Base-by-base conservation (phyloP, 2,113 vertebrate genomes). In the Symphodus melops region DNA sequence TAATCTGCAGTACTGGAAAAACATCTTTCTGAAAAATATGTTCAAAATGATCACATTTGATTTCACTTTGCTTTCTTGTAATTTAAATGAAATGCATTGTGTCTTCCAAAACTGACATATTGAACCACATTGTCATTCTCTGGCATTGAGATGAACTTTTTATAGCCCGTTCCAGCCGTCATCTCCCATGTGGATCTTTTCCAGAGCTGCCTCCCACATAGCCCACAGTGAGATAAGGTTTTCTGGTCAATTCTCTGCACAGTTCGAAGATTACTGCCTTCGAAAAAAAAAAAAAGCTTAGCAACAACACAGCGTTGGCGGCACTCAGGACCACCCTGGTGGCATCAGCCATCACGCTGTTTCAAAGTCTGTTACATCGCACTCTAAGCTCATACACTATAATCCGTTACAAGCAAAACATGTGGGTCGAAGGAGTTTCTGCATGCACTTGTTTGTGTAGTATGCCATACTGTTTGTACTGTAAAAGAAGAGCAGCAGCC, bases 341-440 rank as follows among this genome's bases (percentile, higher is more conserved):
- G 67, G 72, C 65, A 39, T 41, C n/a, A 41, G 25, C 21, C 55
- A 51, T n/a, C 61, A 55, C 19, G 55, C 68, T 71, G 74, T 48
- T 71, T 58, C 69, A 74, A 41, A 78, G 79, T 71, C 74, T 74
- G 83, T 78, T 66, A 61, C 49, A 77, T 81, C 49, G 20, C 28
- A 48, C 11, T 33, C 56, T 63, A 49, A 82, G 39, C 55, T 55
- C 23, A 12, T 46, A 8, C 67, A 21, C 48, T 57, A 58, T 85
- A 82, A 79, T 72, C 75, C 17, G 0, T 68, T 72, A 55, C 49
- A 72, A 63, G 44, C 65, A 54, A 25, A 72, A 68, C 67, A 67
- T 62, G 56, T 36, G 55, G 41, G 61, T 21, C 42, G 28, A 46
- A 49, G 62, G 7, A 60, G 51, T 28, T 33, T 52, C 56, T 53